These are phyloP conservation scores for Colinus virginianus DNA, from an alignment of 2,113 vertebrate genomes.

Conservation along the genomic window DNA sequence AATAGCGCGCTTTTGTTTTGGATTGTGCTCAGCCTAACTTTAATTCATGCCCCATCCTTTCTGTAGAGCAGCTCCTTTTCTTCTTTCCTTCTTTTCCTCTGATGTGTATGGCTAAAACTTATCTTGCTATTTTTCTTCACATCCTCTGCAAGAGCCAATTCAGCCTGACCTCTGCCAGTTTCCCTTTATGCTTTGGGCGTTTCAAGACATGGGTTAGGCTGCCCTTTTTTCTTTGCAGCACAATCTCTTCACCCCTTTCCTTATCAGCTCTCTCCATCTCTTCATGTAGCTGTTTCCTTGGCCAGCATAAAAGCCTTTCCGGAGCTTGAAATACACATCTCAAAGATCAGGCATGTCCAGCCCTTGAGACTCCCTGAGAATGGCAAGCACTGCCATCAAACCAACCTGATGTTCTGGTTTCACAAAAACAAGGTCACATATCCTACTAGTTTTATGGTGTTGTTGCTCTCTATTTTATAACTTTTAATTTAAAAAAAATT, in stretches of 20 bases:
- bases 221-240: slow-evolving; percentile 16
- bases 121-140: slow-evolving; percentile 22
- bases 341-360: not conserved
- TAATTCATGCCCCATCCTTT: not conserved
- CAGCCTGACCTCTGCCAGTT: slow-evolving; percentile 33
- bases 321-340: not conserved
- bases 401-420: too few species aligned
- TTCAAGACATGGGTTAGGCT: slow-evolving; percentile 1
- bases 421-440: too few species aligned
- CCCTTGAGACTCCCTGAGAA: too few species aligned
- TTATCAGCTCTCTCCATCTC: slow-evolving; percentile 5
- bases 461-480: too few species aligned
- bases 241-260: not conserved
- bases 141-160: slow-evolving; percentile 11
- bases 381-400: too few species aligned
- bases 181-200: slow-evolving; percentile 32
- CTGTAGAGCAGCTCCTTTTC: not conserved
- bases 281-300: slow-evolving; percentile 30
- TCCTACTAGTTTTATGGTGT: too few species aligned
- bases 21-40: not conserved
- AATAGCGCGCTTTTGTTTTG: not conserved
- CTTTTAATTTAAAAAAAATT: too few species aligned
- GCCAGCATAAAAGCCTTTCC: slow-evolving; percentile 21
- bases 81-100: not conserved
- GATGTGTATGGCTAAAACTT: not conserved